These are phyloP conservation scores for Nemoura dubitans DNA, from an alignment of 2,888 invertebrate genomes.

Conservation along the genomic window DNA sequence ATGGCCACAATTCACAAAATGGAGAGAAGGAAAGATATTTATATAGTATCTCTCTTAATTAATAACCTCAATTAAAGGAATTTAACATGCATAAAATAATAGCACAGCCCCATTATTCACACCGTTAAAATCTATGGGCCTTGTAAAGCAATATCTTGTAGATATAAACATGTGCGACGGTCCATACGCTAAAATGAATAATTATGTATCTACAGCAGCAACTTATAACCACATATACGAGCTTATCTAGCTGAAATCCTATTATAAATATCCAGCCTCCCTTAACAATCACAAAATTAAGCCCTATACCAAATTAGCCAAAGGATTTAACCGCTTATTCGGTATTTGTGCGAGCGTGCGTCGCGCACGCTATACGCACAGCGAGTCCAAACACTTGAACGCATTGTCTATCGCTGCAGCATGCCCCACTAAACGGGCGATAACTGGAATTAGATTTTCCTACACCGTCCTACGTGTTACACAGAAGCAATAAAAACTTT, in stretches of 20 bases:
- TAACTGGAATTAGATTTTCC: background rate
- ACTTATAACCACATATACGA: background rate
- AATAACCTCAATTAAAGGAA: background rate
- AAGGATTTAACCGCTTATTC: slow-evolving; percentile 13
- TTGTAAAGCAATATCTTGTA: background rate
- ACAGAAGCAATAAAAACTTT: background rate
- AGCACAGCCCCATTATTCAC: background rate
- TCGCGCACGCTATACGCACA: background rate
- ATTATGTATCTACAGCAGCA: slow-evolving; percentile 8
- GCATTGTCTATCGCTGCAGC: background rate
- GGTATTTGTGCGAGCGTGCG: background rate
- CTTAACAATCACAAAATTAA: slow-evolving; percentile 25
- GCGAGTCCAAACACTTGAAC: background rate
- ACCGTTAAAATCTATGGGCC: background rate
- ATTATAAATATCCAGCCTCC: slow-evolving; percentile 23
- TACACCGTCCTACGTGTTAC: background rate
- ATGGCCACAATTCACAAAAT: background rate
- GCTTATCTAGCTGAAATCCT: slow-evolving; percentile 7
- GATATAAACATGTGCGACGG: background rate
- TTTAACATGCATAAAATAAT: background rate
- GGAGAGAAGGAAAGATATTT: background rate
- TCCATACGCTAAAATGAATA: slow-evolving; percentile 5
- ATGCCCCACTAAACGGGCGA: background rate
- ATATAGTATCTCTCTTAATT: background rate
- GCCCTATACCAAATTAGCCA: slow-evolving; percentile 24